Percentiles rank a stretch among this genome's conserved stretches.
Conservation (phyloP, 1,140 invertebrate genomes). For the Lepidotrigona ventralis region DNA sequence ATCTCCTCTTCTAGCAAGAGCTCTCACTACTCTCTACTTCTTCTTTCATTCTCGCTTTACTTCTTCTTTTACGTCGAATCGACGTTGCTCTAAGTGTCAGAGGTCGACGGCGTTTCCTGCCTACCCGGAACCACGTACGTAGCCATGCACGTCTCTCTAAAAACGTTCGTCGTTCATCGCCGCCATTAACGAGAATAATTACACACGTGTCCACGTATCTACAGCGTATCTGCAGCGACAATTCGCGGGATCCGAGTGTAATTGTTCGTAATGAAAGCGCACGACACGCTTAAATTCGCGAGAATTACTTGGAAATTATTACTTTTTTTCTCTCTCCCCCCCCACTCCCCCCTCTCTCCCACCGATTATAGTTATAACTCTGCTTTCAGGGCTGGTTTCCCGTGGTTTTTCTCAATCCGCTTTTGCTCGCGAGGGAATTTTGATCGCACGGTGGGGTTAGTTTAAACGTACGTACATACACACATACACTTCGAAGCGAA, state of each 20-base stretch:
- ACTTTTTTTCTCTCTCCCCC: neutral
- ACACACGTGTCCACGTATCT: neutral
- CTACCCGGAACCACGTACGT: neutral
- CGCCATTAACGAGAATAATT: slow-evolving; percentile 53
- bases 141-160: slow-evolving; percentile 18
- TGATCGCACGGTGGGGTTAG: neutral
- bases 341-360: no score
- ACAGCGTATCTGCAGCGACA: neutral
- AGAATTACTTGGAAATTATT: neutral
- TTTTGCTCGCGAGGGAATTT: neutral
- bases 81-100: slow-evolving; percentile 41
- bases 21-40: slow-evolving; percentile 35
- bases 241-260: no score
- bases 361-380: neutral
- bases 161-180: slow-evolving; percentile 25
- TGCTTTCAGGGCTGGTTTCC: neutral
- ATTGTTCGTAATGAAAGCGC: neutral
- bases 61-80: slow-evolving; percentile 53
- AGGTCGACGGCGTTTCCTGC: slow-evolving; percentile 46
- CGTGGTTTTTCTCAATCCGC: no score
- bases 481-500: neutral
- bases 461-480: neutral
- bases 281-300: neutral
- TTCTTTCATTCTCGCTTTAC: neutral
- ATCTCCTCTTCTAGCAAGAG: slow-evolving; percentile 1